Evolutionary conservation across 2,888 invertebrate genomes (phyloP).

Genomic region (Temnothorax unifasciatus): DNA sequence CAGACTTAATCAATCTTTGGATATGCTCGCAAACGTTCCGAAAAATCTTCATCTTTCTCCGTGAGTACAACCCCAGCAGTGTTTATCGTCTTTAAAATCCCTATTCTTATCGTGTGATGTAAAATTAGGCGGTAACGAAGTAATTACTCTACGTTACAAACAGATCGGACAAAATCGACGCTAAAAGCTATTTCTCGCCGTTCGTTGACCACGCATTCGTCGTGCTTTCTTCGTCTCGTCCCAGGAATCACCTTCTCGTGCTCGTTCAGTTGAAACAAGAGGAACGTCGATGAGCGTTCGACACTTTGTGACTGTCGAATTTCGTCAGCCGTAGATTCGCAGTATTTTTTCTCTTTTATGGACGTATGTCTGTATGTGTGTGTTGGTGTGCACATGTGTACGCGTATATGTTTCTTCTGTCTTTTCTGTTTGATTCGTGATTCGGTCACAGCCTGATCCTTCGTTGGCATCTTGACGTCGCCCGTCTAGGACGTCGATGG

Average conservation of each 20-base stretch:
- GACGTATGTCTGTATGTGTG: constrained; percentile 26
- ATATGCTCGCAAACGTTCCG: constrained; percentile 55
- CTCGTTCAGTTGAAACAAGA: constrained; percentile 56
- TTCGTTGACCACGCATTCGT: constrained; percentile 75
- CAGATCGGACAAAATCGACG: constrained; percentile 71
- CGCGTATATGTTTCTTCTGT: constrained; percentile 41
- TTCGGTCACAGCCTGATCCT: constrained; percentile 77
- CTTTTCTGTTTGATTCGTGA: constrained; percentile 62
- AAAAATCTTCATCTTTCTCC: constrained; percentile 38
- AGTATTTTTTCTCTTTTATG: constrained; percentile 7
- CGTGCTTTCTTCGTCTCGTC: constrained; percentile 63
- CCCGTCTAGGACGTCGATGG: constrained; percentile 32
- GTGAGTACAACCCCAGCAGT: constrained; percentile 41
- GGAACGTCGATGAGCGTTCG: constrained; percentile 53
- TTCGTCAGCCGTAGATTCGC: constrained; percentile 47
- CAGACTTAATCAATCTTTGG: constrained; percentile 45
- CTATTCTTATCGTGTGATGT: constrained; percentile 63
- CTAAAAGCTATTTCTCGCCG: constrained; percentile 70
- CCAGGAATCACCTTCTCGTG: constrained; percentile 58
- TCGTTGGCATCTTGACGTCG: constrained; percentile 62
- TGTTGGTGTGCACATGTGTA: constrained; percentile 27
- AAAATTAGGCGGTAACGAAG: constrained; percentile 76
- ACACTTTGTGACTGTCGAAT: constrained; percentile 36
- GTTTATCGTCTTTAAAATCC: constrained; percentile 54
- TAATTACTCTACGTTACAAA: constrained; percentile 73